These are phyloP conservation scores for Zelleria hepariella DNA, from an alignment of 2,888 invertebrate species.

Conservation along the genomic window DNA sequence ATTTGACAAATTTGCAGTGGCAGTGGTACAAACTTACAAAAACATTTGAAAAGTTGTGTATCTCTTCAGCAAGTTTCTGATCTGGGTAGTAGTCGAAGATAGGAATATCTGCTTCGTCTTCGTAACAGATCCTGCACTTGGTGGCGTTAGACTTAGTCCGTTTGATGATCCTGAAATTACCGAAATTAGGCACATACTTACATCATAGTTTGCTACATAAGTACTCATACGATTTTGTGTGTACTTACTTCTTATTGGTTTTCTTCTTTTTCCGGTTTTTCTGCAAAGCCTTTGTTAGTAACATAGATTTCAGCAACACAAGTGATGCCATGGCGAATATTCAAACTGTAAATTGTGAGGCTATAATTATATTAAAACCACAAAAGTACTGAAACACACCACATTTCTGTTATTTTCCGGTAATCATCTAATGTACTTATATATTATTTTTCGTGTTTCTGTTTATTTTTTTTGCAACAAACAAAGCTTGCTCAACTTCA, in stretches of 20 bases:
- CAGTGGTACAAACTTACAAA: constrained; percentile 39
- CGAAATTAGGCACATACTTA: no score
- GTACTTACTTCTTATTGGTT: background rate
- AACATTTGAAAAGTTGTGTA: constrained; percentile 48
- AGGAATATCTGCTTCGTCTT: constrained; percentile 42
- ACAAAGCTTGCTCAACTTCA: no score
- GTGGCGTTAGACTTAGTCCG: background rate
- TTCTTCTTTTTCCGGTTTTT: constrained; percentile 43
- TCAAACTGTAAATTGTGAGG: background rate
- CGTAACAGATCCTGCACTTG: constrained; percentile 49
- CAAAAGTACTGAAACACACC: no score
- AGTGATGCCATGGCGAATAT: constrained; percentile 41
- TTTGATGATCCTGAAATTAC: background rate
- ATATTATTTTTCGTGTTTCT: no score
- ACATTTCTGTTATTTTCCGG: no score
- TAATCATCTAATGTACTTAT: no score
- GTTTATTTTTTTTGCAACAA: no score
- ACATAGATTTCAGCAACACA: constrained; percentile 50
- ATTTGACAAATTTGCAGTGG: background rate
- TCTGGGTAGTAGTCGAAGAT: constrained; percentile 48
- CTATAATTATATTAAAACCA: no score
- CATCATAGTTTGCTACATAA: background rate
- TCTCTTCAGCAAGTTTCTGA: constrained; percentile 49
- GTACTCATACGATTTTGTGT: background rate
- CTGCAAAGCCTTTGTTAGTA: constrained; percentile 46